Conservation (phyloP, 2,797 vertebrate species). For the Jordanella pulchra region DNA sequence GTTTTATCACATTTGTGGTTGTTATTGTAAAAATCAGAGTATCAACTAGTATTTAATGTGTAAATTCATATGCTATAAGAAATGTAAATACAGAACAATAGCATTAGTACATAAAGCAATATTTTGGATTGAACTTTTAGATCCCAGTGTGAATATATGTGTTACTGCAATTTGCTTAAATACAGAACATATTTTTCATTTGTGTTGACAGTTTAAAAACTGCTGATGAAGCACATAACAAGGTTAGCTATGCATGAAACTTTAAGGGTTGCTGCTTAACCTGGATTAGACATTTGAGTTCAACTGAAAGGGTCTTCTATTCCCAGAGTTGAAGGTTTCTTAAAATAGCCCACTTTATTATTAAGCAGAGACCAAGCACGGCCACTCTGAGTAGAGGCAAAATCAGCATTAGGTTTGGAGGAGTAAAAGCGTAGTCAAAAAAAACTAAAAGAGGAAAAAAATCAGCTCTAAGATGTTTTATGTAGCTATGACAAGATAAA, state of each 20-base stretch:
- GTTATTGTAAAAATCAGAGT: no score
- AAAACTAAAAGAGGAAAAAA: background rate
- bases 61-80: background rate
- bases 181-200: background rate
- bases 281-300: background rate
- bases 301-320: background rate
- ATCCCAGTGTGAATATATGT: background rate
- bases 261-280: background rate
- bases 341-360: conserved; percentile 9
- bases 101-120: background rate
- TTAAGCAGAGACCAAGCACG: conserved; percentile 19
- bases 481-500: background rate
- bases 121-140: background rate
- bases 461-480: background rate
- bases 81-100: background rate
- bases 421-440: no score
- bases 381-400: background rate
- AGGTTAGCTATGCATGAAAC: background rate
- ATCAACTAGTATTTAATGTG: no score
- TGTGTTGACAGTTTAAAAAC: background rate
- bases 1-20: no score
- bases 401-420: background rate
- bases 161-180: background rate
- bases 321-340: conserved; percentile 1
- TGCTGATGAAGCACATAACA: background rate